These are phyloP conservation scores for Odocoileus hemionus DNA, from an alignment of 2,113 vertebrate genomes.

Conservation along the genomic window DNA sequence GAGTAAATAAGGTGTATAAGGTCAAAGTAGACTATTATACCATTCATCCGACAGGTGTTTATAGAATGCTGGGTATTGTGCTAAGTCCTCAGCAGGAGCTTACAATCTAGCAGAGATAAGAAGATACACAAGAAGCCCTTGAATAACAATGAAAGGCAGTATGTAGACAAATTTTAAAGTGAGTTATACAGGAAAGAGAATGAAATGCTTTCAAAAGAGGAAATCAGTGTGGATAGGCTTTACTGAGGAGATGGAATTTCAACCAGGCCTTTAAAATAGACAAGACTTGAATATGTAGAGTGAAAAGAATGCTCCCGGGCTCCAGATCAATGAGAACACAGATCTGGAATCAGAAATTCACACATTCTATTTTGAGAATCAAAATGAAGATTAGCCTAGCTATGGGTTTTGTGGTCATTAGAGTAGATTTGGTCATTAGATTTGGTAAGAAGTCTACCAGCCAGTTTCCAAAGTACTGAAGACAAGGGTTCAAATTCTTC, in stretches of 20 bases:
- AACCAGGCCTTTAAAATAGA: not conserved
- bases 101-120: constrained; percentile 29
- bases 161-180: not conserved
- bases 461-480: constrained; percentile 19
- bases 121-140: not conserved
- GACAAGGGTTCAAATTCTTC: not conserved
- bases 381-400: not conserved
- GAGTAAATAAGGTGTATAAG: constrained; percentile 24
- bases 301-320: not conserved
- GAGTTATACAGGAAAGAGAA: constrained; percentile 11
- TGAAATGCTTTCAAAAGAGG: not conserved
- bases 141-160: constrained; percentile 13
- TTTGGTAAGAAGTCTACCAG: not conserved
- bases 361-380: constrained; percentile 4
- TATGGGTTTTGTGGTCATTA: constrained; percentile 4
- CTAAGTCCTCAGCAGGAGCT: not conserved
- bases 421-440: constrained; percentile 13
- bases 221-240: not conserved
- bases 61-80: not conserved
- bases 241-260: constrained; percentile 5
- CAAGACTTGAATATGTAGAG: not conserved
- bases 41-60: constrained; percentile 25
- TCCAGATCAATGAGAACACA: not conserved
- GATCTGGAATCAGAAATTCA: constrained; percentile 7
- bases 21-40: constrained; percentile 23